Conservation (phyloP, 1,140 invertebrate genomes). For the Medauroidea extradentata region DNA sequence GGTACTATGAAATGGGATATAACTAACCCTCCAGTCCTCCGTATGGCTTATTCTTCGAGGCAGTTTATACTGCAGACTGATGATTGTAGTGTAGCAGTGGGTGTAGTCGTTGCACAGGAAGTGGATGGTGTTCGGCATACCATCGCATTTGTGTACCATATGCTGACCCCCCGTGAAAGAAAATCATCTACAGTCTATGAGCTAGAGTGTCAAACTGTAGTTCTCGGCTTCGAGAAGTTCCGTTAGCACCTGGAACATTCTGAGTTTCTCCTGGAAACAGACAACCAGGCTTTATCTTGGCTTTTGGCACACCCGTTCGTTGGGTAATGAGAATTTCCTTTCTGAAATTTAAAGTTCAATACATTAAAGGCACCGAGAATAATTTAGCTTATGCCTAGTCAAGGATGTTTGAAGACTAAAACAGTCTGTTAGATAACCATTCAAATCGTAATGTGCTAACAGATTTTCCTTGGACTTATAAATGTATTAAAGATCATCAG, state of each 20-base stretch:
- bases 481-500: not conserved
- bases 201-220: slow-evolving; percentile 42
- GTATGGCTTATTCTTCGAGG: slow-evolving; percentile 33
- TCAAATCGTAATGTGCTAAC: not conserved
- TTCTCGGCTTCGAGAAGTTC: slow-evolving; percentile 44
- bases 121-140: slow-evolving; percentile 23
- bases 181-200: slow-evolving; percentile 40
- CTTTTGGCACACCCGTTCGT: not conserved
- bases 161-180: no score
- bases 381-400: not conserved
- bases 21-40: slow-evolving; percentile 33
- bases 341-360: not conserved
- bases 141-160: slow-evolving; percentile 35
- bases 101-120: slow-evolving; percentile 34
- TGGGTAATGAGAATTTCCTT: not conserved
- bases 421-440: not conserved
- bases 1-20: slow-evolving; percentile 27
- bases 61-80: slow-evolving; percentile 37
- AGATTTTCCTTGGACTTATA: not conserved
- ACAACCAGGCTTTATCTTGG: not conserved
- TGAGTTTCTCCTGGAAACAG: not conserved
- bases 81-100: slow-evolving; percentile 33
- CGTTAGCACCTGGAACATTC: slow-evolving; percentile 37
- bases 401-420: not conserved
- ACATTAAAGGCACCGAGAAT: not conserved